Base-by-base conservation (phyloP, 2,888 invertebrate genomes). In the Callyntrura guangdongensis region DNA sequence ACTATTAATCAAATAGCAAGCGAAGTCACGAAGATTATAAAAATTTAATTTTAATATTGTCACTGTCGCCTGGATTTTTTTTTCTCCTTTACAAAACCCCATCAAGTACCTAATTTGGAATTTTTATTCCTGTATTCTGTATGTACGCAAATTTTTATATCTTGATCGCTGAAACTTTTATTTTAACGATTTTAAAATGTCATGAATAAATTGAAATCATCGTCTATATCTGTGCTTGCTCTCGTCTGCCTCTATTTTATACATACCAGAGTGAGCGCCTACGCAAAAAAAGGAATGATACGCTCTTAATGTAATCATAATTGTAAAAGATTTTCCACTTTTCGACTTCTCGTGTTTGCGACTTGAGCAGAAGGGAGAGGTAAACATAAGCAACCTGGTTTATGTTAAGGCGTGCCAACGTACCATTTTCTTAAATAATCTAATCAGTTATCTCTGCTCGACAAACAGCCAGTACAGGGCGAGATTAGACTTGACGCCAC, bases 341-440 rank as follows among this genome's bases (percentile, higher is more conserved):
- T 36, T 36, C 36, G 36, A 45, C 36, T 49, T 9, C 20, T 49
- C 49, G 8, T 36, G 36, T 47, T 49, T 74, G 17, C 20, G 49
- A 47, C 25, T 67, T 67, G 2, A 4, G 14, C 67, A 67, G 20
- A 1, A 9, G n/a, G 61, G 20, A 36, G 36, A 36, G 61, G 61
- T 61, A 61, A 61, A 61, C 17, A 27, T 17, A 85, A 53, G 85
- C 85, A 85, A 20, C 85, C 27, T 36, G 72, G 77, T 69, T 82
- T 77, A 89, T 89, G 84, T 72, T 69, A 88, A 89, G 89, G 89
- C 83, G 89, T 89, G 89, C 61, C 89, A 74, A 77, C 11, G 8
- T 47, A 56, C 14, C 25, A 77, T 61, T 86, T 36, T 86, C 64
- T 74, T 67, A 83, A 49, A 20, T 36, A 49, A 67, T 81, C 82